Percentiles rank a stretch among this genome's conserved stretches.
These are phyloP conservation scores for Campoplex capitator DNA, from an alignment of 2,888 invertebrate genomes.

Conservation along the genomic window DNA sequence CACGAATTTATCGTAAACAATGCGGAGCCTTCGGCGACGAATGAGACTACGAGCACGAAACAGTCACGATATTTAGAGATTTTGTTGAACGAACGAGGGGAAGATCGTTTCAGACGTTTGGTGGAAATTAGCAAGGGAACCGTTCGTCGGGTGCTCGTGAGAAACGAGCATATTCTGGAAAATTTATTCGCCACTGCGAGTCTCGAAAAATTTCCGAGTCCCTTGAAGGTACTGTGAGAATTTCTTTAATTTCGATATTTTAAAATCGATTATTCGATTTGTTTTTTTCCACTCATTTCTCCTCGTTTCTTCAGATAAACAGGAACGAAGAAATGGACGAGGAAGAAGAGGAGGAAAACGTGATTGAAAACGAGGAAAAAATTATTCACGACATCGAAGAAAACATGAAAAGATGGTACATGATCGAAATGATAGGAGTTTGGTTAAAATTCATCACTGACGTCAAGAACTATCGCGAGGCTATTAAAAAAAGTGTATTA, in stretches of 20 bases:
- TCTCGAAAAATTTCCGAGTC: slow-evolving; percentile 70
- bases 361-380: slow-evolving; percentile 37
- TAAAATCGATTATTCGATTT: background rate
- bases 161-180: slow-evolving; percentile 66
- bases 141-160: slow-evolving; percentile 67
- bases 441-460: slow-evolving; percentile 71
- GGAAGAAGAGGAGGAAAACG: slow-evolving; percentile 50
- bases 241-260: background rate
- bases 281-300: no score
- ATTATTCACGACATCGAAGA: slow-evolving; percentile 61
- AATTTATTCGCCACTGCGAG: slow-evolving; percentile 67
- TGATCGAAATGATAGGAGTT: slow-evolving; percentile 72
- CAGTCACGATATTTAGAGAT: slow-evolving; percentile 69
- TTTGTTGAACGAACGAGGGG: slow-evolving; percentile 67
- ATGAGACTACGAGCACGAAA: slow-evolving; percentile 45
- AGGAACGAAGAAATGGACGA: slow-evolving; percentile 31
- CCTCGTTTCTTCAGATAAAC: background rate
- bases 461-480: slow-evolving; percentile 69
- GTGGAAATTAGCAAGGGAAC: slow-evolving; percentile 66
- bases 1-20: slow-evolving; percentile 71
- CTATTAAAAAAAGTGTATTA: slow-evolving; percentile 68
- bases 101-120: slow-evolving; percentile 68
- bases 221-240: slow-evolving; percentile 51
- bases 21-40: slow-evolving; percentile 45
- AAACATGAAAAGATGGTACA: slow-evolving; percentile 73